Conservation (phyloP, 53 echinoderm and acorn worm genomes). For the Luidia sarsii region DNA sequence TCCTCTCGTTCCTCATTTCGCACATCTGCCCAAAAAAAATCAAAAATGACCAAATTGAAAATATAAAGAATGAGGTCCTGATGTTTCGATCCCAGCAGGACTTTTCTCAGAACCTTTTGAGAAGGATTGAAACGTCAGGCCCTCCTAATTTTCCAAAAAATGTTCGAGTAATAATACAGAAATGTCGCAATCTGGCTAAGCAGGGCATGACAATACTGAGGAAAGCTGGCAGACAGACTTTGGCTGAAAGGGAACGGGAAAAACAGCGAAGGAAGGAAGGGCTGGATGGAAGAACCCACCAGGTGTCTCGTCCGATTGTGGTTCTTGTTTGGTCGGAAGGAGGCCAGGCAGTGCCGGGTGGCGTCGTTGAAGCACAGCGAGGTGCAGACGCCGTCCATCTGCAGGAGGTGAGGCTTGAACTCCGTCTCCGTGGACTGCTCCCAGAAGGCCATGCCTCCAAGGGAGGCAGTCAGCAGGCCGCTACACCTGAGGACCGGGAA, state of each 20-base stretch:
- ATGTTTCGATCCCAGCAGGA: too few relatives aligned
- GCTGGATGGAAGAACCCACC: constrained; percentile 73
- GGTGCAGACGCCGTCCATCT: constrained; percentile 71
- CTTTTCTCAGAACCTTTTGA: too few relatives aligned
- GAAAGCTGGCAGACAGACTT: not conserved
- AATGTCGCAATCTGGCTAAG: too few relatives aligned
- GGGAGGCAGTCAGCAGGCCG: constrained; percentile 79
- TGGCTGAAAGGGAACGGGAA: not conserved
- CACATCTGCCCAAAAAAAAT: too few relatives aligned
- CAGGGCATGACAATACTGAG: too few relatives aligned
- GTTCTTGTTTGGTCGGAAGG: constrained; percentile 85
- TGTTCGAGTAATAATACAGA: too few relatives aligned
- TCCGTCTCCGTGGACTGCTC: constrained; percentile 72
- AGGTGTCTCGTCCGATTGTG: constrained; percentile 80
- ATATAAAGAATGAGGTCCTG: too few relatives aligned
- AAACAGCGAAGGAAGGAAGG: too few relatives aligned
- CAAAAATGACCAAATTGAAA: too few relatives aligned
- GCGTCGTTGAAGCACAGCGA: constrained; percentile 69
- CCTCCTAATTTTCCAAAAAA: too few relatives aligned
- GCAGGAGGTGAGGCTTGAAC: constrained; percentile 65
- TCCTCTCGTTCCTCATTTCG: constrained; percentile 56
- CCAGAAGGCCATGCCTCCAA: constrained; percentile 89
- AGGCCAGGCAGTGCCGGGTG: constrained; percentile 90
- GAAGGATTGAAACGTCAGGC: too few relatives aligned
- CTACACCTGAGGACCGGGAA: constrained; percentile 57